phyloP scores from a whole-genome alignment of 1,140 invertebrate genomes.

The Drosophila grimshawi region DNA sequence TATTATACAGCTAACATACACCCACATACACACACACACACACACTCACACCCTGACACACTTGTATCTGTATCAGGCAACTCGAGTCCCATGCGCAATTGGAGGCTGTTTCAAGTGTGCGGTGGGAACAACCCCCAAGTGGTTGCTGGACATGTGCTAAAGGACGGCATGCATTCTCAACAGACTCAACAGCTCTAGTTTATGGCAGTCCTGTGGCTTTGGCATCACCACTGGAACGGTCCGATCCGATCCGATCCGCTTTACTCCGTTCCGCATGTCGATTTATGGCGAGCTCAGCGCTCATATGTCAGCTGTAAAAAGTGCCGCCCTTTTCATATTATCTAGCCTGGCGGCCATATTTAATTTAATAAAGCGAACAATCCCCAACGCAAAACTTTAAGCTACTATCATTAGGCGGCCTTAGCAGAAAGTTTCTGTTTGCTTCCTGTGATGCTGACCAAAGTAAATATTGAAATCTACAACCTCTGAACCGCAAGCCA shows the following conservation, averaged over 20 bases:
- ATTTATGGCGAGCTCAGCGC: constrained; percentile 62
- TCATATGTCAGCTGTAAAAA: constrained; percentile 58
- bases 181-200: constrained; percentile 40
- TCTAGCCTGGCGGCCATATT: constrained; percentile 27
- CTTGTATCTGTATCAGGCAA: constrained; percentile 15
- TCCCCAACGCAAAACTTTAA: constrained; percentile 59
- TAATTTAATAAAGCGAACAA: constrained; percentile 75
- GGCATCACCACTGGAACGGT: constrained; percentile 43
- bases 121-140: constrained; percentile 43
- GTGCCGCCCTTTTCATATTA: constrained; percentile 12
- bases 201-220: constrained; percentile 61
- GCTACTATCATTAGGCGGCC: constrained; percentile 58
- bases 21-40: neutral
- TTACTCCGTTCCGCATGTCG: constrained; percentile 23
- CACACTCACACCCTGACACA: neutral
- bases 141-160: constrained; percentile 60
- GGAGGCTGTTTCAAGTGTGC: constrained; percentile 45
- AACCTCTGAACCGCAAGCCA: constrained; percentile 69
- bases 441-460: constrained; percentile 24
- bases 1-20: constrained; percentile 65
- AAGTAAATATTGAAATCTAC: constrained; percentile 79
- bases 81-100: constrained; percentile 21
- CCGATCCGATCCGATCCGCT: neutral
- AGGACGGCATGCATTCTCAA: constrained; percentile 28
- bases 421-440: constrained; percentile 56